Conservation (phyloP, 2,888 invertebrate genomes). For the Caenorhabditis sulstoni region DNA sequence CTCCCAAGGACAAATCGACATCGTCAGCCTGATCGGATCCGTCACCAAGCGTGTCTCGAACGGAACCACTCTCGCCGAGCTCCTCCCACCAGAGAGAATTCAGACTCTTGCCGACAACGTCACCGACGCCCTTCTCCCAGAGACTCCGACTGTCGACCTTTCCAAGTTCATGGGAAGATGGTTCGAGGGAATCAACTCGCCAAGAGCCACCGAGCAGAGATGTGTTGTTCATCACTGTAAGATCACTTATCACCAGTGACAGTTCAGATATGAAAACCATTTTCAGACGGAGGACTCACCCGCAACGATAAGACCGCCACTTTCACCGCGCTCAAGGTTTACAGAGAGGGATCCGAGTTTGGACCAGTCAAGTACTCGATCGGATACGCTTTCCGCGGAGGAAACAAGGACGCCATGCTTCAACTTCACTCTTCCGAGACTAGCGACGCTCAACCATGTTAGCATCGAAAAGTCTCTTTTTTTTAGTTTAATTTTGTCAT, state of each 20-base stretch:
- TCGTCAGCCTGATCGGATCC: slow-evolving; percentile 79
- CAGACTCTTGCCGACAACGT: slow-evolving; percentile 81
- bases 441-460: slow-evolving; percentile 80
- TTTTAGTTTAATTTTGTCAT: background rate
- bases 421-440: slow-evolving; percentile 80
- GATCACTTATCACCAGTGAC: slow-evolving; percentile 18
- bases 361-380: slow-evolving; percentile 80
- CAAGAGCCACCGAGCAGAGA: slow-evolving; percentile 79
- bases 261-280: background rate
- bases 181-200: slow-evolving; percentile 80
- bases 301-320: slow-evolving; percentile 81
- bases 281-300: slow-evolving; percentile 80
- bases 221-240: slow-evolving; percentile 81
- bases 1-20: slow-evolving; percentile 80
- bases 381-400: slow-evolving; percentile 81
- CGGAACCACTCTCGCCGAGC: slow-evolving; percentile 80
- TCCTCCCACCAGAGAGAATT: slow-evolving; percentile 80
- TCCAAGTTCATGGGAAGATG: slow-evolving; percentile 81
- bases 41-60: slow-evolving; percentile 80
- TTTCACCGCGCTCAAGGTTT: slow-evolving; percentile 81
- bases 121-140: slow-evolving; percentile 80
- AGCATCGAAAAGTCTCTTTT: slow-evolving; percentile 9
- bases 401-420: slow-evolving; percentile 80
- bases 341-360: slow-evolving; percentile 80
- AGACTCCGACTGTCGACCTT: slow-evolving; percentile 79